phyloP scores from a whole-genome alignment of 1,140 invertebrate species.

The Papilio xuthus region DNA sequence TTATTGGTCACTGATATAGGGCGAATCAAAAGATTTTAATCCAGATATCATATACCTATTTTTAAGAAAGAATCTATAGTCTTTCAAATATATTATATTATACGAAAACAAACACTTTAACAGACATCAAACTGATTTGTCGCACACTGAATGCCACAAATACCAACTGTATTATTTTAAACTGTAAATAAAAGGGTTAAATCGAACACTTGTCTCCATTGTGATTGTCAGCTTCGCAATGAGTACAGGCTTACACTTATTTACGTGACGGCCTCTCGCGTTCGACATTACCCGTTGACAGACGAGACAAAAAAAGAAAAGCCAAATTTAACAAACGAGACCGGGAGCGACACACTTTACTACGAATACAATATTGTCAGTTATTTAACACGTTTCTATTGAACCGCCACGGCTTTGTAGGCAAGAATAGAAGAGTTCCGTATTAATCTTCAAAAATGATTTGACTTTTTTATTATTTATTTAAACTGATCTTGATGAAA shows the following conservation, averaged over 20 bases:
- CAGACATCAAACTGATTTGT: background rate
- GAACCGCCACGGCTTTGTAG: background rate
- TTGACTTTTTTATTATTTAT: too few relatives aligned
- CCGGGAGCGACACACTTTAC: slow-evolving; percentile 31
- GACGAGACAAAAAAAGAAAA: slow-evolving; percentile 28
- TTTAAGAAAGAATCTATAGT: too few relatives aligned
- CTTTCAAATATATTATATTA: too few relatives aligned
- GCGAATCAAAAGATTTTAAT: too few relatives aligned
- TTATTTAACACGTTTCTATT: background rate
- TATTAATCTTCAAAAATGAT: background rate
- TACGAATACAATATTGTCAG: background rate
- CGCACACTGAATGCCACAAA: background rate
- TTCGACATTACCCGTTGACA: slow-evolving; percentile 33
- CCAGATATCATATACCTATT: too few relatives aligned
- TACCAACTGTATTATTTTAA: background rate
- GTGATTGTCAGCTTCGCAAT: slow-evolving; percentile 16
- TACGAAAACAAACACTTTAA: background rate
- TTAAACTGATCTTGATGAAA: too few relatives aligned
- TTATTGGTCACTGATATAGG: background rate
- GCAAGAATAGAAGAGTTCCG: background rate
- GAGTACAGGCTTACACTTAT: slow-evolving; percentile 16
- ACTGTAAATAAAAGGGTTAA: background rate
- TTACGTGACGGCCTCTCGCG: slow-evolving; percentile 27
- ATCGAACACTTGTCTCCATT: background rate
- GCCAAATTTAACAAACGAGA: slow-evolving; percentile 13